Percentiles rank a stretch among this genome's conserved stretches.
phyloP scores from a whole-genome alignment of 2,113 vertebrate genomes.

The Gopherus evgoodei region DNA sequence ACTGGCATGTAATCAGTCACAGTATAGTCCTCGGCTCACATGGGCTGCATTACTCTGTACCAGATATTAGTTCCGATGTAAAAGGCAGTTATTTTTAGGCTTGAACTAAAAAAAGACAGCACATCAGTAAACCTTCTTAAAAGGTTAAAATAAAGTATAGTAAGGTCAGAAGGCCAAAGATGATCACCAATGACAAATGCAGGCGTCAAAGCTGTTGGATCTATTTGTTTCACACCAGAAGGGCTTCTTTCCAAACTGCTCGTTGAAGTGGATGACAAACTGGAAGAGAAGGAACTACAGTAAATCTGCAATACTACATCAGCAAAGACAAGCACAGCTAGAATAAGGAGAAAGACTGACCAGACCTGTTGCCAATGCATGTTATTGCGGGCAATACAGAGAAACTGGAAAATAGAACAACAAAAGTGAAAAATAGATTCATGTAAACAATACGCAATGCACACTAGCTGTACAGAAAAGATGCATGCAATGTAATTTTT shows the following conservation, averaged over 20 bases:
- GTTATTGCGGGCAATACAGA: neutral
- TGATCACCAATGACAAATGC: neutral
- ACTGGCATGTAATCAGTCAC: accelerated
- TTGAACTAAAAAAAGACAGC: neutral
- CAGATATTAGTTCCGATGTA: neutral
- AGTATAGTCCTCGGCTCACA: neutral
- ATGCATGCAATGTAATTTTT: neutral
- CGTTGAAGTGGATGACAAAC: conserved; percentile 1
- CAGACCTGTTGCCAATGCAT: neutral
- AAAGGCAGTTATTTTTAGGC: neutral
- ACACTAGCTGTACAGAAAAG: neutral
- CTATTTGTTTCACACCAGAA: neutral
- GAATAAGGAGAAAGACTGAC: neutral
- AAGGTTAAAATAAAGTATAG: neutral
- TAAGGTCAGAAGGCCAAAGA: neutral
- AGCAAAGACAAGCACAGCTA: neutral
- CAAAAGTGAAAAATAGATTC: neutral
- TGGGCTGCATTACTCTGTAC: neutral
- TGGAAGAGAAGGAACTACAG: neutral
- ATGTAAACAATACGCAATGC: conserved; percentile 17
- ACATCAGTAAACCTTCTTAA: neutral
- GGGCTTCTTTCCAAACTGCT: neutral
- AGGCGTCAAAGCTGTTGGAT: neutral
- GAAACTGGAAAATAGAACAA: neutral
- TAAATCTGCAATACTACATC: neutral